These are phyloP conservation scores for Brienomyrus longianalis DNA, from an alignment of 2,113 vertebrate species.

Conservation along the genomic window DNA sequence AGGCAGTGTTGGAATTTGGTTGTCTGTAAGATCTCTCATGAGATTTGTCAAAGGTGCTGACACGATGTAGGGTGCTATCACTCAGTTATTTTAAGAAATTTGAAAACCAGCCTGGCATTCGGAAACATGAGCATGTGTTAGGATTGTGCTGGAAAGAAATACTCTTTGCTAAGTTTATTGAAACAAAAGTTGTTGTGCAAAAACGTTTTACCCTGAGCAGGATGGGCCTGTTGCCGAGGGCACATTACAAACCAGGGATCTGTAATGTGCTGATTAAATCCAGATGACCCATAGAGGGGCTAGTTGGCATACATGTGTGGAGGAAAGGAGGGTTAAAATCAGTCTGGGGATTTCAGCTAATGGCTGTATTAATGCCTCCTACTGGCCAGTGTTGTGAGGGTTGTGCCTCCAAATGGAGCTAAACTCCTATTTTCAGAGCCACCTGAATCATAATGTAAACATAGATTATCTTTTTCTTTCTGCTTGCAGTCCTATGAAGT, in stretches of 20 bases:
- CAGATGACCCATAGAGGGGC: not conserved
- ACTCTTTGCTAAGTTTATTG: not conserved
- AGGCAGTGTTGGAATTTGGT: not conserved
- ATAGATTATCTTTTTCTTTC: not conserved
- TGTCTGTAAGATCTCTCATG: not conserved
- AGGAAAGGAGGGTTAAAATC: not conserved
- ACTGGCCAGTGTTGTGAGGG: not conserved
- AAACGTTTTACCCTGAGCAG: not conserved
- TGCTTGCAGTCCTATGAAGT: not conserved
- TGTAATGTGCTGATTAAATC: not conserved
- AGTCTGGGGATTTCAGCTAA: not conserved
- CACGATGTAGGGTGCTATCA: not conserved
- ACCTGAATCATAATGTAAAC: not conserved
- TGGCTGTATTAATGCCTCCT: not conserved
- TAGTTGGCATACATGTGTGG: not conserved
- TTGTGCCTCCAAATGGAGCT: not conserved
- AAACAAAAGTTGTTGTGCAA: not conserved
- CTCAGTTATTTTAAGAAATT: not conserved
- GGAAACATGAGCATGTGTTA: not conserved
- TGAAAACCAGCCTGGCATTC: not conserved
- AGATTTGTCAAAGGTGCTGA: not conserved
- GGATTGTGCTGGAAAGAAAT: not conserved
- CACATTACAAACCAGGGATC: not conserved
- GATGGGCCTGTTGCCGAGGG: not conserved
- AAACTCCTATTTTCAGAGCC: not conserved